Conservation (phyloP, 2,888 invertebrate genomes). For the Synanthedon myopaeformis region DNA sequence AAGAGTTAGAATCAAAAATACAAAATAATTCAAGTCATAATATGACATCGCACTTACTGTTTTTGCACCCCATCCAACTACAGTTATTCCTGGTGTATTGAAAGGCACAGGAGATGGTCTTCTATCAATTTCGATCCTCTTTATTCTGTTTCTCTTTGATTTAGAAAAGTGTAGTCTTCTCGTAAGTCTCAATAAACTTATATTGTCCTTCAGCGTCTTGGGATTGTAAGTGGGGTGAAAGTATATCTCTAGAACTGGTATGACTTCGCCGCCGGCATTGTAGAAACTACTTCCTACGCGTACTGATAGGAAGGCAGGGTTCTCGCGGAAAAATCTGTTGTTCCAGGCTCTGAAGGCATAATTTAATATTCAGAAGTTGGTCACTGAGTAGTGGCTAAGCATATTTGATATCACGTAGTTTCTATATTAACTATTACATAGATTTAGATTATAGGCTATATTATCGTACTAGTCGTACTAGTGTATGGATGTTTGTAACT, state of each 20-base stretch:
- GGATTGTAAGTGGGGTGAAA: constrained; percentile 48
- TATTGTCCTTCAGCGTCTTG: constrained; percentile 33
- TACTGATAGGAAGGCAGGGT: constrained; percentile 45
- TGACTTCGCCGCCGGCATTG: constrained; percentile 33
- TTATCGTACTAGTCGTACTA: too few relatives aligned
- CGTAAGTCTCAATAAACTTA: constrained; percentile 35
- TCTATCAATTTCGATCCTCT: constrained; percentile 40
- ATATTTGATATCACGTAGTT: too few relatives aligned
- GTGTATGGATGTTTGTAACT: too few relatives aligned
- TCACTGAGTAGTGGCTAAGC: neutral
- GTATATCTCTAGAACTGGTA: constrained; percentile 38
- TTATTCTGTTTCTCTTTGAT: constrained; percentile 16
- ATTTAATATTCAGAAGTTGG: neutral
- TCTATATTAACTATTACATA: too few relatives aligned
- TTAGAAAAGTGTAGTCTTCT: constrained; percentile 24
- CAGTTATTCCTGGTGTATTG: constrained; percentile 30
- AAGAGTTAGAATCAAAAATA: too few relatives aligned
- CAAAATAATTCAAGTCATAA: too few relatives aligned
- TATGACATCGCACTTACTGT: constrained; percentile 24
- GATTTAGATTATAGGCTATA: too few relatives aligned
- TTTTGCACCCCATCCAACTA: constrained; percentile 51
- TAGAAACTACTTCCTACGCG: constrained; percentile 43
- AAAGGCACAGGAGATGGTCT: constrained; percentile 16
- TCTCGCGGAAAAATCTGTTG: constrained; percentile 51
- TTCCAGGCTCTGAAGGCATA: constrained; percentile 36